Evolutionary conservation across 2,888 invertebrate species (phyloP).

Genomic region (Osmoderma eremita): DNA sequence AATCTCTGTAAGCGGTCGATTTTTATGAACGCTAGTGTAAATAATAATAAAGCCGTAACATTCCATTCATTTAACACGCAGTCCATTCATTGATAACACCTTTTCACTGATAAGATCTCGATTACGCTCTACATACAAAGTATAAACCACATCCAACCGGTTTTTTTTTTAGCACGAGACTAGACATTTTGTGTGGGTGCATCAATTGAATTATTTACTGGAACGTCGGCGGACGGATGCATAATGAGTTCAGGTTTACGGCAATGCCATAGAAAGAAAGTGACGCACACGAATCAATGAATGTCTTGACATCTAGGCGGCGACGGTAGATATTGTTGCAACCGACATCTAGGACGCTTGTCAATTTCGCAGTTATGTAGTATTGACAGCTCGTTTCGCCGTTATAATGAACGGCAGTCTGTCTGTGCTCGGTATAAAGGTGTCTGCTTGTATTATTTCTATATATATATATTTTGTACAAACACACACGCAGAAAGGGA

Average conservation of each 20-base stretch:
- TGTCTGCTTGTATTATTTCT: constrained; percentile 9
- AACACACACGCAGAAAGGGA: neutral
- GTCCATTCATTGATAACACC: too few species aligned
- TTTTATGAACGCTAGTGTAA: too few species aligned
- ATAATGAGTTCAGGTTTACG: constrained; percentile 22
- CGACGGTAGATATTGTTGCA: too few species aligned
- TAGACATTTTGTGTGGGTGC: constrained; percentile 18
- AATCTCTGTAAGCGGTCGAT: too few species aligned
- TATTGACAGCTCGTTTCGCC: constrained; percentile 28
- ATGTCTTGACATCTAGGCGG: constrained; percentile 1
- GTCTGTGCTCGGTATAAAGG: constrained; percentile 1
- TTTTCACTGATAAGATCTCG: too few species aligned
- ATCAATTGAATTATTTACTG: constrained; percentile 20
- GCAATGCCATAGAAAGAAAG: neutral
- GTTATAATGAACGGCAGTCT: constrained; percentile 10
- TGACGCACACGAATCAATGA: constrained; percentile 14
- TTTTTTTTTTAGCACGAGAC: constrained; percentile 8
- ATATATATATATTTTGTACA: neutral
- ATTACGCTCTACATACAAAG: too few species aligned
- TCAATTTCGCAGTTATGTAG: neutral
- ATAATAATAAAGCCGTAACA: too few species aligned
- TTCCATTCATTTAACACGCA: too few species aligned
- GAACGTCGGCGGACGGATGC: constrained; percentile 10
- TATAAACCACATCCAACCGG: constrained; percentile 10
- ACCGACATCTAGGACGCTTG: neutral